A percentile compares a stretch with the other conserved stretches of the same genome.
These are phyloP conservation scores for Gymnocypris eckloni DNA, from an alignment of 2,797 vertebrate genomes.

Conservation along the genomic window DNA sequence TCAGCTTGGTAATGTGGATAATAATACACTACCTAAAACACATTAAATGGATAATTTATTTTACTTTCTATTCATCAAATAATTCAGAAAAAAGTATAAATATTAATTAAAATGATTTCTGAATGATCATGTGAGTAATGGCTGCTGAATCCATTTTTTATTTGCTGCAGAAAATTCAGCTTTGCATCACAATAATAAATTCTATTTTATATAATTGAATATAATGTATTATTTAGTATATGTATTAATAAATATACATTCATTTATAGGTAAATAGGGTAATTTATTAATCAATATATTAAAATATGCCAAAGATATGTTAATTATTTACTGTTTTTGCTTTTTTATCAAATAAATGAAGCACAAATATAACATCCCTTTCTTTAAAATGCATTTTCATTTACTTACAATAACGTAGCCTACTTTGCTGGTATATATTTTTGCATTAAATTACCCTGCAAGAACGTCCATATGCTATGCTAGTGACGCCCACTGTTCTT, in stretches of 20 bases:
- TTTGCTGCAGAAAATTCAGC: background rate
- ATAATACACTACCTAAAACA: too few species aligned
- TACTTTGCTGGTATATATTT: background rate
- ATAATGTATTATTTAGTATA: background rate
- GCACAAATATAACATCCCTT: background rate
- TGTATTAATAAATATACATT: background rate
- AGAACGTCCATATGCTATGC: background rate
- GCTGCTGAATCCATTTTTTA: background rate
- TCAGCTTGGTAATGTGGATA: background rate
- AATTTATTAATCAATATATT: background rate
- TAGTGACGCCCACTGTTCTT: background rate
- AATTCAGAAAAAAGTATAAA: background rate
- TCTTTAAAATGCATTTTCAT: background rate
- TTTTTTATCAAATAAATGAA: background rate
- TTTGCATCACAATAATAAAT: background rate
- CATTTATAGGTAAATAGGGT: background rate
- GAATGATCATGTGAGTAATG: background rate
- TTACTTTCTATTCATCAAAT: background rate
- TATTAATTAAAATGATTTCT: background rate
- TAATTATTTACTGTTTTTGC: background rate
- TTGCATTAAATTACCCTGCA: background rate
- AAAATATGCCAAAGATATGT: background rate
- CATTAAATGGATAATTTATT: background rate
- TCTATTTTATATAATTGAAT: background rate
- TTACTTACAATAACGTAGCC: background rate